These are phyloP conservation scores for Andinoacara biseriatus DNA, from an alignment of 2,113 vertebrate genomes.

Conservation along the genomic window DNA sequence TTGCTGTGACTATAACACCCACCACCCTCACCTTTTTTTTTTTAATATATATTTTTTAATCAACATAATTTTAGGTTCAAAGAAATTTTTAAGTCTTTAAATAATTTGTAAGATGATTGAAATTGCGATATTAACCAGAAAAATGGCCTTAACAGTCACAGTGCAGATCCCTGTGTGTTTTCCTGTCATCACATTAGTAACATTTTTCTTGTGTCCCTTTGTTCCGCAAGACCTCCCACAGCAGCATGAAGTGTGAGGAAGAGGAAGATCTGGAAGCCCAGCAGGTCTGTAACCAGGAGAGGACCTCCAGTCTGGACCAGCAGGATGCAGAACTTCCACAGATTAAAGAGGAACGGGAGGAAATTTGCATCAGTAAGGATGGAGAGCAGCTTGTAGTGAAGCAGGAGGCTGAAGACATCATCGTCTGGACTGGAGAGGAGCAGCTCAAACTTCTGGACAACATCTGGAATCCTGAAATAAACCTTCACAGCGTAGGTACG, in stretches of 20 bases:
- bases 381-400: not conserved
- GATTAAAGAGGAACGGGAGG: not conserved
- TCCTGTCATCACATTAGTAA: not conserved
- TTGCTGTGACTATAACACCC: no score
- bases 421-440: not conserved
- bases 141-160: no score
- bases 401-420: not conserved
- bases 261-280: not conserved
- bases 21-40: no score
- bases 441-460: slow-evolving; percentile 5
- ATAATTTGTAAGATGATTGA: no score
- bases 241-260: not conserved
- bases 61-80: no score
- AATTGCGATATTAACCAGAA: no score
- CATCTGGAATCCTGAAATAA: not conserved
- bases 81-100: no score
- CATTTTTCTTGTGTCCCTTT: not conserved
- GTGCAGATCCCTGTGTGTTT: no score
- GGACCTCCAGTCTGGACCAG: not conserved
- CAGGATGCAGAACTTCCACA: not conserved
- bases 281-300: not conserved
- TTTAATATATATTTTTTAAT: no score
- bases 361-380: not conserved
- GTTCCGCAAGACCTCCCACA: not conserved
- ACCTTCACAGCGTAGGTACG: not conserved